Evolutionary conservation across 2,797 vertebrate genomes (phyloP), one percentile per base, ranked within the genome.

Genomic region (Anguilla marmorata): DNA sequence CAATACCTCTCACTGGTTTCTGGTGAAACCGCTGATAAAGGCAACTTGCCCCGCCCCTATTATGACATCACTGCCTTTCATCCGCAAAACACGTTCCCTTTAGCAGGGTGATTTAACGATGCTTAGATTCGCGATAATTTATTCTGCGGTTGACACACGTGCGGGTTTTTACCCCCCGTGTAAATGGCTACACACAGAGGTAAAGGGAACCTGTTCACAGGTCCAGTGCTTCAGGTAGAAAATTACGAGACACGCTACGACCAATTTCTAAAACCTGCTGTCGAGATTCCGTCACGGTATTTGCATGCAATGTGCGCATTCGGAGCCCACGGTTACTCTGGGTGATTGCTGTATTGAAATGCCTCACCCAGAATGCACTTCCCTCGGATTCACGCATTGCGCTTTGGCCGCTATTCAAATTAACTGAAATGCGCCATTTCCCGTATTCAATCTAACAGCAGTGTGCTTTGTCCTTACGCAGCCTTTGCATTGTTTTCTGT

Each of bases 1-100:
- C 16, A 80, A 84, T 37, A 19, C 27, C 69, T 41, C n/a, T 86
- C 19, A n/a, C 19, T n/a, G 24, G 19, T 66, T 60, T 19, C 58
- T 16, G 58, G 58, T 60, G 58, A 60, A 60, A 50, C 50, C 4
- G 50, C 9, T 50, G 5, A 9, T 3, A 21, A 60, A 3, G 19
- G 12, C 0, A 60, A 16, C 2, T 50, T 9, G 5, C 21, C 60
- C 14, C 16, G 14, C 16, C 19, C 12, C 74, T 41, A 3, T 41
- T 48, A 82, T 58, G 33, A 63, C 16, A 63, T 85, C 19, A 60
- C 84, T 85, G 45, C 69, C 27, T 79, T 80, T 30, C 45, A 58
- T 21, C 45, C 41, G 54, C 54, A 21, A 87, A 82, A 33, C 54
- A 82, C 21, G 48, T 30, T 45, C 2, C 12, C 76, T 87, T 82